Evolutionary conservation across 2,888 invertebrate species (phyloP), one percentile per base, ranked within the genome.

Genomic region (Drosophila prolongata): DNA sequence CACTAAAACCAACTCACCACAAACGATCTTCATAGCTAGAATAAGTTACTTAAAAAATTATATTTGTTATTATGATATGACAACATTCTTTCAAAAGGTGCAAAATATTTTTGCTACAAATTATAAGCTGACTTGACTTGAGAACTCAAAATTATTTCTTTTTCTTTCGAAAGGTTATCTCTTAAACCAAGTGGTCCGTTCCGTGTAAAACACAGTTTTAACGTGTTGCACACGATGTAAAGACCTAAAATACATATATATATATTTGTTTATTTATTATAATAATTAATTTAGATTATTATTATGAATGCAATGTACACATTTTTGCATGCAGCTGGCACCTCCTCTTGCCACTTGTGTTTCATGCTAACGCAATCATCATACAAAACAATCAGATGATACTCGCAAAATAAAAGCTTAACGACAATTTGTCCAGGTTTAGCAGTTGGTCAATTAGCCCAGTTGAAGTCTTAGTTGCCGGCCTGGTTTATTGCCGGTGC

Each of bases 341-440:
- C 35, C 46, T 3, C 11, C 34, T 6, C 40, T 16, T 42, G 24
- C 19, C 79, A 69, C 65, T 78, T 70, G 65, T 64, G 69, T 72
- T 78, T 75, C 75, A 53, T 74, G 65, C 54, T 69, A 54, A 43
- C 69, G 80, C 62, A 49, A 47, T 75, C 42, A 47, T 75, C 42
- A 53, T 58, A 61, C 64, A 68, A 79, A 79, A 68, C 67, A 77
- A 68, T 69, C 71, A 77, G 68, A 61, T 75, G 47, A 57, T 42
- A 19, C 58, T 55, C 40, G 40, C 30, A 57, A 43, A 38, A 60
- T 50, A 54, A 67, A 79, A 85, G 86, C 82, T 75, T 85, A 85
- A 79, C 77, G 87, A 83, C 78, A 73, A 67, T 79, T 79, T 67
- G 66, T 67, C 62, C 61, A 61, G 52, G 67, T 58, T 6, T 47